These are phyloP conservation scores for Chymomyza caudatula DNA, from an alignment of 2,888 invertebrate species.

Conservation along the genomic window DNA sequence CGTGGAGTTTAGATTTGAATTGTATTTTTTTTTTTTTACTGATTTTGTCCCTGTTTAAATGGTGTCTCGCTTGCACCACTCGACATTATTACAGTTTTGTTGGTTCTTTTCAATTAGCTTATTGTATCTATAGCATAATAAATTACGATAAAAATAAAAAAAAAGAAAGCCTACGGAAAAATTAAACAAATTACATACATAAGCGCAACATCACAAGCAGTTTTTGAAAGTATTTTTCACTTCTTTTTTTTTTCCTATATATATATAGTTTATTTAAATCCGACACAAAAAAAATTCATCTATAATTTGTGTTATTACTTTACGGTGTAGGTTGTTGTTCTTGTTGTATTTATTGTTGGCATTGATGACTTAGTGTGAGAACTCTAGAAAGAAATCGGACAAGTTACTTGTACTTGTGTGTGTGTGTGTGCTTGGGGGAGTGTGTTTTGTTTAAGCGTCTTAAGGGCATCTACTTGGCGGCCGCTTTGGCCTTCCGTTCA, in stretches of 20 bases:
- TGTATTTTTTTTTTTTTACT: constrained; percentile 10
- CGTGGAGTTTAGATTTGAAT: constrained; percentile 3
- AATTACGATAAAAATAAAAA: not conserved
- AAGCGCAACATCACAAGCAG: constrained; percentile 66
- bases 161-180: not conserved
- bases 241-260: not conserved
- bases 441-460: constrained; percentile 1
- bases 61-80: not conserved
- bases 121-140: not conserved
- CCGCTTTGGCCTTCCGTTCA: constrained; percentile 68
- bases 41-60: not conserved
- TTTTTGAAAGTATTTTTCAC: constrained; percentile 30
- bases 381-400: not conserved
- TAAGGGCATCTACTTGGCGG: constrained; percentile 40
- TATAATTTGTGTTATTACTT: constrained; percentile 47
- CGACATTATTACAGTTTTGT: not conserved
- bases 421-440: constrained; percentile 15
- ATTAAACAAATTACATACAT: constrained; percentile 7
- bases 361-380: constrained; percentile 32
- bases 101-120: not conserved
- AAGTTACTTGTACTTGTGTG: not conserved
- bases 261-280: constrained; percentile 22
- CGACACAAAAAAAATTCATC: constrained; percentile 62
- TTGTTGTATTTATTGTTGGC: constrained; percentile 3
- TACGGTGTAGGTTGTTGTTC: constrained; percentile 8